Evolutionary conservation across 2,888 invertebrate genomes (phyloP).

Genomic region (Hololepta plana): DNA sequence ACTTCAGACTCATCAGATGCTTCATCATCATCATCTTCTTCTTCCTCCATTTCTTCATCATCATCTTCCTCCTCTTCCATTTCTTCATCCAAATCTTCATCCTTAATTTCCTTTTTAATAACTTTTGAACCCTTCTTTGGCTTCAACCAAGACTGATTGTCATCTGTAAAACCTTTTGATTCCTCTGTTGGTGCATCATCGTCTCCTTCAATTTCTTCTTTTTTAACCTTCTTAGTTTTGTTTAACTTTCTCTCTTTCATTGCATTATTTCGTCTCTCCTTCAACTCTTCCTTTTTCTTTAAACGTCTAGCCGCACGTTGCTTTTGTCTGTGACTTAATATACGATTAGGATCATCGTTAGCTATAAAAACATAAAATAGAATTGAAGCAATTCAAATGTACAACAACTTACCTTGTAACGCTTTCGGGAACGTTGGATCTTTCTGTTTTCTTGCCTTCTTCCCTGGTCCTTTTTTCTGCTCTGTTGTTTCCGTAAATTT

Average conservation of each 20-base stretch:
- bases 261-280: constrained; percentile 12
- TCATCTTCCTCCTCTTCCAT: constrained; percentile 18
- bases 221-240: constrained; percentile 15
- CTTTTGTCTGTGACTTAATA: constrained; percentile 50
- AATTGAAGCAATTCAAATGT: constrained; percentile 6
- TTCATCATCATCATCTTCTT: constrained; percentile 16
- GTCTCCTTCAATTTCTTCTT: constrained; percentile 11
- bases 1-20: constrained; percentile 16
- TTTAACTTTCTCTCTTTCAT: constrained; percentile 20
- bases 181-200: constrained; percentile 15
- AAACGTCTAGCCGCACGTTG: constrained; percentile 28
- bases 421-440: constrained; percentile 53
- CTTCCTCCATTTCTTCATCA: constrained; percentile 17
- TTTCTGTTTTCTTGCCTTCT: constrained; percentile 73
- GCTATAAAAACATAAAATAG: constrained; percentile 8
- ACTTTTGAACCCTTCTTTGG: constrained; percentile 30
- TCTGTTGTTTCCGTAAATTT: constrained; percentile 52
- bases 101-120: constrained; percentile 9
- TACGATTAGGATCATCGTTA: constrained; percentile 34
- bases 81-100: constrained; percentile 13
- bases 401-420: constrained; percentile 29
- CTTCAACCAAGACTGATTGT: constrained; percentile 53
- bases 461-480: constrained; percentile 67
- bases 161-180: constrained; percentile 43
- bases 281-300: constrained; percentile 8